These are phyloP conservation scores for Caenorhabditis plicata DNA, from an alignment of 2,888 invertebrate genomes.

Conservation along the genomic window DNA sequence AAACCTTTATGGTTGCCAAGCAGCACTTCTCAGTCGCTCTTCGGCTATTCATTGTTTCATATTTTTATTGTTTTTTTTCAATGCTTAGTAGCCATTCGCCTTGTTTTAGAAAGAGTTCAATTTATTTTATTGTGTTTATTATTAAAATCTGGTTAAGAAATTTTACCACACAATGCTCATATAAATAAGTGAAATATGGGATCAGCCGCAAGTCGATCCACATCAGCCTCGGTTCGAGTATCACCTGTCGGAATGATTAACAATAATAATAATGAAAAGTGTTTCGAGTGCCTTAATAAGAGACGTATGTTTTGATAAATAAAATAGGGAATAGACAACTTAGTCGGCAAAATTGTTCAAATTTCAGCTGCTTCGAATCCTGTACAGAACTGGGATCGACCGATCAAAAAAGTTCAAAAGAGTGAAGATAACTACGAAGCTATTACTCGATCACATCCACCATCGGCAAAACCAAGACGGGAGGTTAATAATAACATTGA, in stretches of 20 bases:
- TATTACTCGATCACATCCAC: no score
- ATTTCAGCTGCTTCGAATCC: constrained; percentile 27
- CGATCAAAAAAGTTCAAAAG: constrained; percentile 45
- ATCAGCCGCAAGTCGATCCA: constrained; percentile 19
- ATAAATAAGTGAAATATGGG: constrained; percentile 10
- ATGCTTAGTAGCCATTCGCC: no score
- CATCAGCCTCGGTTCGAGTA: constrained; percentile 23
- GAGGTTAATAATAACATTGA: constrained; percentile 28
- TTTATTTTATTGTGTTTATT: no score
- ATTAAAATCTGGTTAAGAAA: no score
- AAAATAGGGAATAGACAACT: neutral
- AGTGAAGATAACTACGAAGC: no score
- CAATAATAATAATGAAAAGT: neutral
- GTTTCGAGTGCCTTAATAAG: constrained; percentile 4
- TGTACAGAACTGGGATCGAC: constrained; percentile 32
- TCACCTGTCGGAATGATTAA: neutral
- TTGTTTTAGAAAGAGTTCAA: no score
- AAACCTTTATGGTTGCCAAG: no score
- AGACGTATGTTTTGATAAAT: constrained; percentile 11
- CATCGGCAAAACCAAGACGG: constrained; percentile 9
- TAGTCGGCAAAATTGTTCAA: neutral
- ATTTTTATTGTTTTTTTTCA: no score
- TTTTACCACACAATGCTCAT: no score
- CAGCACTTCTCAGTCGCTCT: no score
- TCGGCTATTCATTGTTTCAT: no score